These are phyloP conservation scores for Knipowitschia caucasica DNA, from an alignment of 2,797 vertebrate species.

Conservation along the genomic window DNA sequence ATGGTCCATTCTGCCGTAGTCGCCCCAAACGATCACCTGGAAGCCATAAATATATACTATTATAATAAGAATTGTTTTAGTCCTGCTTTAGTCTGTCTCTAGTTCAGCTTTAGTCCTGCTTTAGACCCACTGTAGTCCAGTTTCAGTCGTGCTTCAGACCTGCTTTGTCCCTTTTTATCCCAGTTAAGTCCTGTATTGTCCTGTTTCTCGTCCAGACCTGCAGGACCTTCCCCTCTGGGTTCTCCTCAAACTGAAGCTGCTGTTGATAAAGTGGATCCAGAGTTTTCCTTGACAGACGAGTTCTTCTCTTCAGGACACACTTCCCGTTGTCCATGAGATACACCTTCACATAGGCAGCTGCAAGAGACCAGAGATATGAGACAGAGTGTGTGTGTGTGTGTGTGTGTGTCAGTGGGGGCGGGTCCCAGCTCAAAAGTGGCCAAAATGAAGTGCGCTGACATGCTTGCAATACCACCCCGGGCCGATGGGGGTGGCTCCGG, in stretches of 20 bases:
- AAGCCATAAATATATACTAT: no score
- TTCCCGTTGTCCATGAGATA: conserved; percentile 96
- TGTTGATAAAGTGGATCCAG: conserved; percentile 97
- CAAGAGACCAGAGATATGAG: not conserved
- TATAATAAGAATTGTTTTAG: not conserved
- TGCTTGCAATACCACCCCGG: no score
- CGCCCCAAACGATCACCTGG: conserved; percentile 98
- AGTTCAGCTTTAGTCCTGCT: not conserved
- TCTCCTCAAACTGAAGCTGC: conserved; percentile 94
- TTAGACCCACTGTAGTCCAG: not conserved
- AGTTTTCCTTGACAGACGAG: conserved; percentile 93
- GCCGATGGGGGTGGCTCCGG: no score
- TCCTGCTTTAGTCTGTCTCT: not conserved
- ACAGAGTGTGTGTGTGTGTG: no score
- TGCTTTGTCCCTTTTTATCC: no score
- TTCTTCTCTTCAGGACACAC: conserved; percentile 97
- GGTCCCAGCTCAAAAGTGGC: not conserved
- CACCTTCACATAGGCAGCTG: conserved; percentile 96
- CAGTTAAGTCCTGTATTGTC: no score
- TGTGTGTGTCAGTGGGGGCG: no score
- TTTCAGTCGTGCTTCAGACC: not conserved
- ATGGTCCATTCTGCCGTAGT: conserved; percentile 99
- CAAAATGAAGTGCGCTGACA: no score
- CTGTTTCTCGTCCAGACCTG: conserved; percentile 54
- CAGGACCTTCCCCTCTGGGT: conserved; percentile 89